Base-by-base conservation (phyloP, 2,888 invertebrate species). In the Spilarctia lutea region DNA sequence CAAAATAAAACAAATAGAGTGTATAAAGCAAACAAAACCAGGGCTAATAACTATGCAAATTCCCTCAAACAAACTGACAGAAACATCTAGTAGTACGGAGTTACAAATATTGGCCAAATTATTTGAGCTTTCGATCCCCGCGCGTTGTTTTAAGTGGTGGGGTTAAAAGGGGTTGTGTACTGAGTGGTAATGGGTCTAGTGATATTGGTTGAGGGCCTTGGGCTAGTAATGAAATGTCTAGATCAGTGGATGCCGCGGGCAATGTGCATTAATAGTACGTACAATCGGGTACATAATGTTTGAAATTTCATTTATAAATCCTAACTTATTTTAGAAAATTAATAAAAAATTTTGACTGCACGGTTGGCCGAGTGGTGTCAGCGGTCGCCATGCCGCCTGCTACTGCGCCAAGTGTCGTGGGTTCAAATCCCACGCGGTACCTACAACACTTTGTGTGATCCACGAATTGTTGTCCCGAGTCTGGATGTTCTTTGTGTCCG, bases 31-130 rank as follows among this genome's bases (percentile, higher is more conserved):
- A 90, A 91, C 88, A 91, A 82, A 82, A 83, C 82, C 80, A 73
- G 75, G 81, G 82, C 87, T 89, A 91, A 91, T 92, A 92, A 92
- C 90, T 90, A 94, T 94, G 93, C 91, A 92, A 94, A 94, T 94
- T 90, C 86, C 79, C 80, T 83, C 88, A 90, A 92, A 92, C 91
- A 89, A 86, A 87, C 89, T 86, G 89, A 87, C 89, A 86, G 80
- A 83, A 86, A 84, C 87, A 89, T 88, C 86, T 86, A 71, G 87
- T 86, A 74, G 80, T 80, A 81, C 70, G 73, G 52, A 73, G 78
- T 76, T 74, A 71, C 75, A 76, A 77, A 69, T 73, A 76, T 75
- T 74, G 76, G 65, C 88, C 86, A 82, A 65, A 74, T 67, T 60
- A 2, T 18, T 39, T 72, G 86, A 85, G 66, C 89, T 82, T 8